Conservation (phyloP, 2,113 vertebrate species). For the Danionella cerebrum region DNA sequence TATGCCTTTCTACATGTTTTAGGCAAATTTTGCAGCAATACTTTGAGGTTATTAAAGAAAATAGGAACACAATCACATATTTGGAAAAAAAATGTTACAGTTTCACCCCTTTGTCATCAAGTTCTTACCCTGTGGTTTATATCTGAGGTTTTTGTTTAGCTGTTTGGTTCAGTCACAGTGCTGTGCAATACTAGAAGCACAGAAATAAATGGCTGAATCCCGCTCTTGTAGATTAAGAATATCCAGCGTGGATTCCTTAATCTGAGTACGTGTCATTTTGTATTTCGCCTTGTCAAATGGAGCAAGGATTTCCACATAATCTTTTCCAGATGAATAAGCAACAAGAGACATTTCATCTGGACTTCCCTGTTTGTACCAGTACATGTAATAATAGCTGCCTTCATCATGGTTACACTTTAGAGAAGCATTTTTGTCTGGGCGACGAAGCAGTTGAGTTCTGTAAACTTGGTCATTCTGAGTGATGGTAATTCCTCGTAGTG, state of each 20-base stretch:
- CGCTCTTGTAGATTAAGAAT: background rate
- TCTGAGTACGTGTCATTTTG: constrained; percentile 26
- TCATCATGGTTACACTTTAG: constrained; percentile 34
- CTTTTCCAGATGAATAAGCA: background rate
- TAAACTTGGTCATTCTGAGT: constrained; percentile 12
- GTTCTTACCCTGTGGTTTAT: background rate
- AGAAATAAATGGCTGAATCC: constrained; percentile 40
- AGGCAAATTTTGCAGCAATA: no score
- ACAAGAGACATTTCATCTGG: constrained; percentile 9
- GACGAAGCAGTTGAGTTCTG: background rate
- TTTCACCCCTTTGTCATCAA: background rate
- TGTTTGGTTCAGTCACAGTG: background rate
- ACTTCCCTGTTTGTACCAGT: constrained; percentile 34
- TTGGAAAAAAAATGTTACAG: no score
- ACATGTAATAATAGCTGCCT: constrained; percentile 13
- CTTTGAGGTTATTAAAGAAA: no score
- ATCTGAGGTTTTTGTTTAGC: constrained; percentile 28
- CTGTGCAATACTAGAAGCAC: constrained; percentile 29
- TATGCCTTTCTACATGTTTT: no score
- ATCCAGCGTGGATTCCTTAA: constrained; percentile 1
- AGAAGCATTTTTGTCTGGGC: background rate
- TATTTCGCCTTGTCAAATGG: constrained; percentile 21
- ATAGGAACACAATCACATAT: no score
- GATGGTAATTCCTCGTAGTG: constrained; percentile 18
- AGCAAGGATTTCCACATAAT: background rate